Evolutionary conservation across 2,888 invertebrate species (phyloP).

Genomic region (Aphelenchoides bicaudatus): DNA sequence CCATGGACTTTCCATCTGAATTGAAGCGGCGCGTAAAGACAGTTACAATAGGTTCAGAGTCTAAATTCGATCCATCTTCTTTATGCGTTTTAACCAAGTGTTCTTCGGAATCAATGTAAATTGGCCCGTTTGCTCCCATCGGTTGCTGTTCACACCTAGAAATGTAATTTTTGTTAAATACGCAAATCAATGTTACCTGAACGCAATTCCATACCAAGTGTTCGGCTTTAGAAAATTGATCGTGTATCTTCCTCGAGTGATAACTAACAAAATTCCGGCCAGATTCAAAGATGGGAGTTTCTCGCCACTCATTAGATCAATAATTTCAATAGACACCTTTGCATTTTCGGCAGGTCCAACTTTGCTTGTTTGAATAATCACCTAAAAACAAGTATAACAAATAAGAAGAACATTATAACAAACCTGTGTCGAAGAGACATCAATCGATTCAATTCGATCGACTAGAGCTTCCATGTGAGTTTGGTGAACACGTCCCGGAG

Average conservation of each 20-base stretch:
- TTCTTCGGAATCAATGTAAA: constrained; percentile 38
- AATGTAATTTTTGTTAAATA: no score
- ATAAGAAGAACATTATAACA: no score
- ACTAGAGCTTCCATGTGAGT: constrained; percentile 25
- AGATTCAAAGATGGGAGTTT: constrained; percentile 49
- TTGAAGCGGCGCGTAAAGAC: constrained; percentile 20
- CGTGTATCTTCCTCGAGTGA: constrained; percentile 58
- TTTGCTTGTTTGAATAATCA: constrained; percentile 52
- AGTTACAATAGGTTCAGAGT: constrained; percentile 21
- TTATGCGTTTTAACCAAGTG: constrained; percentile 35
- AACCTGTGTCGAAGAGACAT: constrained; percentile 49
- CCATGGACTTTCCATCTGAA: constrained; percentile 26
- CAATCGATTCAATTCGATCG: constrained; percentile 49
- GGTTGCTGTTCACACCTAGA: constrained; percentile 35
- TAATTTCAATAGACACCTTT: constrained; percentile 44
- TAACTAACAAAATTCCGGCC: constrained; percentile 46
- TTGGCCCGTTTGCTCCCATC: constrained; percentile 22
- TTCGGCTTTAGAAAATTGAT: constrained; percentile 55
- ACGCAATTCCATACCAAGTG: constrained; percentile 50
- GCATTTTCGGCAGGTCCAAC: constrained; percentile 35
- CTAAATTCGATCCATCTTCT: constrained; percentile 27
- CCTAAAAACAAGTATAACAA: no score
- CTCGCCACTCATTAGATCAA: constrained; percentile 47
- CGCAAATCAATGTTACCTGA: no score
- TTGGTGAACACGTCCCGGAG: neutral